Percentiles rank a stretch among this genome's conserved stretches.
These are phyloP conservation scores for Bombylius discolor DNA, from an alignment of 2,888 invertebrate species.

Conservation along the genomic window DNA sequence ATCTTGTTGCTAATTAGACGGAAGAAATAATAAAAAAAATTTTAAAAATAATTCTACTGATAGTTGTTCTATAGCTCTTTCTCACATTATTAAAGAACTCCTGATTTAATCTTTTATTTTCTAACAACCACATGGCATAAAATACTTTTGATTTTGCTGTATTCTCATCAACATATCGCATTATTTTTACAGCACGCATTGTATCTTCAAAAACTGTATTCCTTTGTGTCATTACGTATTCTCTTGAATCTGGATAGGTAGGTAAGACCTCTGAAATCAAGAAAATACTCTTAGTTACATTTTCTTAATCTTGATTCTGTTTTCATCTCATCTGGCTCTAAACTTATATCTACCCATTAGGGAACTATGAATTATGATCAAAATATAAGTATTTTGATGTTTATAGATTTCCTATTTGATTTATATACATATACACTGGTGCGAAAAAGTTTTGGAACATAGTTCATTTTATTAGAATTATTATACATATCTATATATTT, in stretches of 20 bases:
- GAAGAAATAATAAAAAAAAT: not conserved
- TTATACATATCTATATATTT: too few species aligned
- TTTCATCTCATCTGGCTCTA: too few species aligned
- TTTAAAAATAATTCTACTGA: conserved; percentile 10
- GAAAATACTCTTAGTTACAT: too few species aligned
- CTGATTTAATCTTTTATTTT: conserved; percentile 51
- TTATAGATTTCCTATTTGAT: too few species aligned
- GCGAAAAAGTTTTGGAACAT: too few species aligned
- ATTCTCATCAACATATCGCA: conserved; percentile 49
- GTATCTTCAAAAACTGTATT: conserved; percentile 63
- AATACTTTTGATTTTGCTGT: conserved; percentile 56
- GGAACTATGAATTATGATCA: too few species aligned
- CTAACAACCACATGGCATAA: conserved; percentile 68
- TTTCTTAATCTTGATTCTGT: too few species aligned
- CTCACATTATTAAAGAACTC: conserved; percentile 39
- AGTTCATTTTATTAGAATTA: too few species aligned
- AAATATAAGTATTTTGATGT: too few species aligned
- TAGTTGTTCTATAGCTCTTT: not conserved
- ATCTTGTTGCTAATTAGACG: conserved; percentile 33
- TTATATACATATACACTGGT: too few species aligned
- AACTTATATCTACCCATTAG: too few species aligned
- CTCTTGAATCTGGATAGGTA: conserved; percentile 59
- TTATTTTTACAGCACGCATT: conserved; percentile 51
- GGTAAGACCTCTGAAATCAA: conserved; percentile 54
- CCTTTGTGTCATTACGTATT: conserved; percentile 61